Base-by-base conservation (phyloP, 1,140 invertebrate genomes). In the Elymnias hypermnestra region DNA sequence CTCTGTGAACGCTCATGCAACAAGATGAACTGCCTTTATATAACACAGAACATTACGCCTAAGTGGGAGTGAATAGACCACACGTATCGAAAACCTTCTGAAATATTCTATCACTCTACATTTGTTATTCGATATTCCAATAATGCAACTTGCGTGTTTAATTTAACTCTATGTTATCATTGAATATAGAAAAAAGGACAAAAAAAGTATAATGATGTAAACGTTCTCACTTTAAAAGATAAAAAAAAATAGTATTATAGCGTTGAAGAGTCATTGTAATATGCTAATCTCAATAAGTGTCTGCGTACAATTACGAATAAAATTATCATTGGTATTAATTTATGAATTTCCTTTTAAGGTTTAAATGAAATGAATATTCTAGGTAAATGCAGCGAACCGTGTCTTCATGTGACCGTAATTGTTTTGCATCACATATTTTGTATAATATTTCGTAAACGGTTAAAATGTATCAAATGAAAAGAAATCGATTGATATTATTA, bases 281-380 rank as follows among this genome's bases (percentile, higher is more conserved):
- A 38, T 46, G 35, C 14, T 37, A 38, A 46, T 46, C 19, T 46
- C 13, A 9, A 37, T 45, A 43, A 43, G 33, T 45, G 31, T 26
- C 42, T 45, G 18, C 21, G 23, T 26, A 36, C 33, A 45, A 45
- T 45, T 45, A 45, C 12, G 42, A 45, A 36, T 36, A 37, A 45
- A 45, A 45, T 36, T 39, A 25, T 10, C 23, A 39, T 25, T 39
- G 36, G 28, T 8, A 49, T 41, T 38, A 50, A 50, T 50, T 50
- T 43, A 50, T 38, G 25, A 29, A 28, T 35, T 43, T 40, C 45
- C 45, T 40, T 48, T 40, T 40, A 19, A 14, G 10, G 14, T 10
- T 35, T 10, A 46, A 46, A 6, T 6, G 36, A 40, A n/a, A 40
- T 14, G 37, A 40, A 40, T 26, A 50, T 29, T 50, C 29, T 17